Evolutionary conservation across 2,797 vertebrate genomes (phyloP).

Genomic region (Strix occidentalis): DNA sequence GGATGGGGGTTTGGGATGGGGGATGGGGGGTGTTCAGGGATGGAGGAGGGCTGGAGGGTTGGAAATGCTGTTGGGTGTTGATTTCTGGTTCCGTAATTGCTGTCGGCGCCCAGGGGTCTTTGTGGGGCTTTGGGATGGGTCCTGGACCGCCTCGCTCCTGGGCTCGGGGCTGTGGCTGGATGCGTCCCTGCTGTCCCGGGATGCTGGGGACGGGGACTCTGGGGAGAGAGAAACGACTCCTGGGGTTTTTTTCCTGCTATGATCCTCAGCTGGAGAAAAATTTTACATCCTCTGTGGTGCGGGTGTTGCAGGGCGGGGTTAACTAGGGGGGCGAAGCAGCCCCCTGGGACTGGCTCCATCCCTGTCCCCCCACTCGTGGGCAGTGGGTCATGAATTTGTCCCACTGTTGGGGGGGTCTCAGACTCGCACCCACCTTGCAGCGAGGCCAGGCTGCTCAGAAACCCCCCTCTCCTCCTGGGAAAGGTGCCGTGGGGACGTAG

Average conservation of each 20-base stretch:
- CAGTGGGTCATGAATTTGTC: background rate
- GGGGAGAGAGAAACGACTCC: background rate
- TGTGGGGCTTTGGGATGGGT: background rate
- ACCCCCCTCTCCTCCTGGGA: background rate
- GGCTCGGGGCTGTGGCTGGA: background rate
- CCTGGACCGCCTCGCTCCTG: accelerated
- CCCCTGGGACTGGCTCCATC: accelerated
- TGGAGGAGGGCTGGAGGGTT: background rate
- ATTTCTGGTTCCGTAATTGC: background rate
- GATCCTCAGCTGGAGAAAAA: background rate
- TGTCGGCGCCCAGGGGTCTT: accelerated
- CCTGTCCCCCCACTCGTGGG: background rate
- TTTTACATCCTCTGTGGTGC: accelerated
- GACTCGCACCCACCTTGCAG: background rate
- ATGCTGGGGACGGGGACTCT: background rate
- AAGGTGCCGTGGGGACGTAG: accelerated
- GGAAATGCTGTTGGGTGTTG: background rate
- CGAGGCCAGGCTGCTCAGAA: background rate
- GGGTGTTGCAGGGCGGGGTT: background rate
- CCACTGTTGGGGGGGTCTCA: accelerated
- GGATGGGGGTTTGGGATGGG: background rate
- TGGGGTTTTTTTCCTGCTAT: background rate
- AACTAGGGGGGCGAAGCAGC: background rate
- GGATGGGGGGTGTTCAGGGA: accelerated
- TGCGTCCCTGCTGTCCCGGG: background rate